A percentile compares a stretch with the other conserved stretches of the same genome.
phyloP scores from a whole-genome alignment of 2,797 vertebrate genomes.

The Sandelia bainsii region DNA sequence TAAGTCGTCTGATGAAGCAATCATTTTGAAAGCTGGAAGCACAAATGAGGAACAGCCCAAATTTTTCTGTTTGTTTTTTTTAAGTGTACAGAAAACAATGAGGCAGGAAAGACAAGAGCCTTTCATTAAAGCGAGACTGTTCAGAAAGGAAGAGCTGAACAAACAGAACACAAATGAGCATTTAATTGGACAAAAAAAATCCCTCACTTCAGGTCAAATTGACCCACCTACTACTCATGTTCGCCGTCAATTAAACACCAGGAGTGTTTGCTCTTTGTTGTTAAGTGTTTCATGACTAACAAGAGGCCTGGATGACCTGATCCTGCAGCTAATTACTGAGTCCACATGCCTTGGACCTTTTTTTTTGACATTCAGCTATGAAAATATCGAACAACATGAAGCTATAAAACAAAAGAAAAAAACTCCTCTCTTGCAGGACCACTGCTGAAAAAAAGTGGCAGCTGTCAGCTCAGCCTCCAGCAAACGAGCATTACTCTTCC shows the following conservation, averaged over 20 bases:
- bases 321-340: conserved; percentile 60
- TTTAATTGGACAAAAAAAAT: conserved; percentile 45
- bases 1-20: conserved; percentile 67
- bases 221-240: conserved; percentile 19
- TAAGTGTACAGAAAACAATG: conserved; percentile 39
- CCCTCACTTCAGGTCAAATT: conserved; percentile 12
- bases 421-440: not conserved
- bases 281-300: conserved; percentile 18
- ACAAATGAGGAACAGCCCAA: conserved; percentile 44
- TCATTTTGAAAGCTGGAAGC: conserved; percentile 61
- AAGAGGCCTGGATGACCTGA: conserved; percentile 29
- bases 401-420: not conserved
- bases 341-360: conserved; percentile 10
- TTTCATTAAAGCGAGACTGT: conserved; percentile 36
- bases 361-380: conserved; percentile 7
- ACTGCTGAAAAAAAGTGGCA: conserved; percentile 31
- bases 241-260: conserved; percentile 31
- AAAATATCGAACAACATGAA: conserved; percentile 11
- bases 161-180: conserved; percentile 19
- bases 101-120: conserved; percentile 34
- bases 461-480: conserved; percentile 55
- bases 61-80: conserved; percentile 13
- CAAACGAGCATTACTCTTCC: conserved; percentile 30
- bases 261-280: conserved; percentile 16
- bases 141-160: conserved; percentile 3